phyloP scores from a whole-genome alignment of 2,888 invertebrate species.

The Rhimphoctona megacephalus region DNA sequence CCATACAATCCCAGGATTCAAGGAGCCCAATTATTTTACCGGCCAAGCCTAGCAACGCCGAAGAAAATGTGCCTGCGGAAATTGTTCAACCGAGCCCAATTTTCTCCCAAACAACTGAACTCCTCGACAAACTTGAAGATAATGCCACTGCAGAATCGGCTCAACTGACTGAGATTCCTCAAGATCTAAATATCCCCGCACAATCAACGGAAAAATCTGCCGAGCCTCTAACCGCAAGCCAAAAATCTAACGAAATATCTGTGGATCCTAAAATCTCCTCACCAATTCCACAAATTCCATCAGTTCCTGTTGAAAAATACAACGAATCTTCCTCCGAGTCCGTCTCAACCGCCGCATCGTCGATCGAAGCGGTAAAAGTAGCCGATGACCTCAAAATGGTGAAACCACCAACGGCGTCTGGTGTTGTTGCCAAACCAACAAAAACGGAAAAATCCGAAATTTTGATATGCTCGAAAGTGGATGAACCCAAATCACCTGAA shows the following conservation, averaged over 20 bases:
- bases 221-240: not conserved
- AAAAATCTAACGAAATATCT: not conserved
- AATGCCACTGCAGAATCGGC: not conserved
- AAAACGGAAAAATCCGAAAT: not conserved
- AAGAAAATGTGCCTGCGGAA: conserved; percentile 17
- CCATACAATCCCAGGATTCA: conserved; percentile 15
- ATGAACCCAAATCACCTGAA: not conserved
- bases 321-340: not conserved
- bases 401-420: not conserved
- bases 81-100: not conserved
- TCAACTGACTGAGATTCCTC: not conserved
- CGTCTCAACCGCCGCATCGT: not conserved
- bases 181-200: conserved; percentile 40
- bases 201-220: conserved; percentile 48
- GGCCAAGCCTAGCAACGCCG: conserved; percentile 51
- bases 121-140: not conserved
- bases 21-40: not conserved
- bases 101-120: not conserved
- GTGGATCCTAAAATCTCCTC: not conserved
- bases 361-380: not conserved
- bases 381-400: not conserved
- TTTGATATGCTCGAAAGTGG: not conserved
- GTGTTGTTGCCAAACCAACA: not conserved
- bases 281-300: not conserved
- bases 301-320: not conserved